A percentile compares a stretch with the other conserved stretches of the same genome.
Evolutionary conservation across 2,888 invertebrate species (phyloP).

Genomic region (Balanococcus diminutus): DNA sequence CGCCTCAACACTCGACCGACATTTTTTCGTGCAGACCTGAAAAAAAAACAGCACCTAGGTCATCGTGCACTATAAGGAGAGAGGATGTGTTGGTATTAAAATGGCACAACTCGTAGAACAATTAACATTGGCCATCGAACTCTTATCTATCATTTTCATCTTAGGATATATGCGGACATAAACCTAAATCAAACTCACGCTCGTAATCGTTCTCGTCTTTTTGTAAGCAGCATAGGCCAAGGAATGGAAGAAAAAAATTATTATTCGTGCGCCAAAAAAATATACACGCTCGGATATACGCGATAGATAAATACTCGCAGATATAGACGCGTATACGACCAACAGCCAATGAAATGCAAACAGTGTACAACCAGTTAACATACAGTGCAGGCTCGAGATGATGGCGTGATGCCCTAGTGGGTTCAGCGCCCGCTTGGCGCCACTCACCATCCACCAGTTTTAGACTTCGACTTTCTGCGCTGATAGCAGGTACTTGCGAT

Average conservation of each 20-base stretch:
- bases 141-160: not conserved
- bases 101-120: not conserved
- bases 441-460: constrained; percentile 46
- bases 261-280: constrained; percentile 38
- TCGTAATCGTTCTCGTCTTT: not conserved
- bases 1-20: not conserved
- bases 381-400: not conserved
- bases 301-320: not conserved
- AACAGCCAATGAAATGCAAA: not conserved
- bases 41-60: not conserved
- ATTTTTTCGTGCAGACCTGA: not conserved
- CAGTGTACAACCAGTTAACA: not conserved
- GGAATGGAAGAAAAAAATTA: constrained; percentile 27
- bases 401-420: constrained; percentile 45
- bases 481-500: constrained; percentile 36
- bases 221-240: not conserved
- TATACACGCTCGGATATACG: not conserved
- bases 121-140: not conserved
- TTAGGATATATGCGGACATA: not conserved
- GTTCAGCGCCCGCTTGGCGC: constrained; percentile 48
- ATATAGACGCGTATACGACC: not conserved
- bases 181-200: not conserved
- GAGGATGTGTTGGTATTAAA: not conserved
- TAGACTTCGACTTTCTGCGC: not conserved
- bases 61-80: not conserved